Conservation (phyloP, 1,140 invertebrate species). For the Hestina assimilis region DNA sequence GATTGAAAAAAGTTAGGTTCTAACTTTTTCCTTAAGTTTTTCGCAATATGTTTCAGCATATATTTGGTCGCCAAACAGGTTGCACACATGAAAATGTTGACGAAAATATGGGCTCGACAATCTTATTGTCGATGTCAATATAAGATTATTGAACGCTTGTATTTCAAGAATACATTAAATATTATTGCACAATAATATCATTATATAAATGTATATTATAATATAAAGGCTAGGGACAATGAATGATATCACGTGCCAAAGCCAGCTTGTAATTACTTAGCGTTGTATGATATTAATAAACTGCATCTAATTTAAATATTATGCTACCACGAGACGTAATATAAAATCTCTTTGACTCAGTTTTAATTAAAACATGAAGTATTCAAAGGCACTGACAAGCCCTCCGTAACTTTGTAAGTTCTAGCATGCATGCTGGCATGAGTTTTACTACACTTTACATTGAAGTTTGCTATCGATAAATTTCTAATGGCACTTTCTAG, state of each 20-base stretch:
- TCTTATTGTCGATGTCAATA: not conserved
- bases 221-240: no score
- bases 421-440: not conserved
- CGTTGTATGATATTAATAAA: not conserved
- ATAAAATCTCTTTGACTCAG: constrained; percentile 17
- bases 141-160: not conserved
- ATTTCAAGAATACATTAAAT: not conserved
- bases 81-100: no score
- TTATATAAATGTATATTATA: not conserved
- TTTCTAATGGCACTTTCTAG: no score
- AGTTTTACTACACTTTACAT: constrained; percentile 1
- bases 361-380: constrained; percentile 36
- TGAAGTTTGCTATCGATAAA: no score
- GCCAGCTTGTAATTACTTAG: not conserved
- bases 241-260: not conserved
- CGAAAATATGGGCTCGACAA: no score
- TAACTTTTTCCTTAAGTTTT: no score
- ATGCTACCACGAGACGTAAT: not conserved
- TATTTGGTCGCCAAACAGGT: no score
- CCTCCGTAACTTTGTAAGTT: constrained; percentile 8
- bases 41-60: no score
- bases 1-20: no score
- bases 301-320: constrained; percentile 7
- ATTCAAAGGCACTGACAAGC: constrained; percentile 36
- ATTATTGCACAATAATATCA: no score